Conservation (phyloP, 1,140 invertebrate species). For the Gyrodactylus salaris region DNA sequence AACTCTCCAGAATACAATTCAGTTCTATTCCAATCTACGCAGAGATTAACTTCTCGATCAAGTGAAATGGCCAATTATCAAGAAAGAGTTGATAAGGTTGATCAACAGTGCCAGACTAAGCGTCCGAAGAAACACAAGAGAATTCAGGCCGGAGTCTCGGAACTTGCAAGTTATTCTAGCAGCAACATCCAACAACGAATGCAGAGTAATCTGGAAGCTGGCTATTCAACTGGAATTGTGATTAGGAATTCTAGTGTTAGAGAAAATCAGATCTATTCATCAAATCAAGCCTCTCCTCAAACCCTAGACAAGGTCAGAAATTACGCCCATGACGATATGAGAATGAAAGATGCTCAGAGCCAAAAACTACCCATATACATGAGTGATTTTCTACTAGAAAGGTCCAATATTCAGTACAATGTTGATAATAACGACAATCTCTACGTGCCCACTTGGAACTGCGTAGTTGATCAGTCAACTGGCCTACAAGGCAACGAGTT, state of each 20-base stretch:
- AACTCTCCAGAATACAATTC: neutral
- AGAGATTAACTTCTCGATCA: no score
- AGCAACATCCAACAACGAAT: neutral
- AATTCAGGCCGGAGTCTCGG: neutral
- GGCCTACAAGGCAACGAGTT: neutral
- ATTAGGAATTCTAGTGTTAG: neutral
- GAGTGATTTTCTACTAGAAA: neutral
- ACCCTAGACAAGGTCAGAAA: neutral
- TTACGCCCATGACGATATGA: neutral
- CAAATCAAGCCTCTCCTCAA: neutral
- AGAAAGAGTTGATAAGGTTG: neutral
- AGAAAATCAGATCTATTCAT: neutral
- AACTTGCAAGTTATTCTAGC: neutral
- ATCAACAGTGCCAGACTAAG: neutral
- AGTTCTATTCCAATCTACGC: neutral
- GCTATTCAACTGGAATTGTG: neutral
- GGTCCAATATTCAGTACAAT: neutral
- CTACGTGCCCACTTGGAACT: neutral
- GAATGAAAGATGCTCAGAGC: neutral
- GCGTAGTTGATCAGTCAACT: neutral
- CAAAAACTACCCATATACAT: neutral
- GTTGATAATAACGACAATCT: neutral
- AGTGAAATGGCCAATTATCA: neutral
- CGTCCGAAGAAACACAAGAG: neutral
- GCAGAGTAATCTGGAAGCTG: neutral